Percentiles rank a stretch among this genome's conserved stretches.
Conservation (phyloP, 2,113 vertebrate genomes). For the Caloenas nicobarica region DNA sequence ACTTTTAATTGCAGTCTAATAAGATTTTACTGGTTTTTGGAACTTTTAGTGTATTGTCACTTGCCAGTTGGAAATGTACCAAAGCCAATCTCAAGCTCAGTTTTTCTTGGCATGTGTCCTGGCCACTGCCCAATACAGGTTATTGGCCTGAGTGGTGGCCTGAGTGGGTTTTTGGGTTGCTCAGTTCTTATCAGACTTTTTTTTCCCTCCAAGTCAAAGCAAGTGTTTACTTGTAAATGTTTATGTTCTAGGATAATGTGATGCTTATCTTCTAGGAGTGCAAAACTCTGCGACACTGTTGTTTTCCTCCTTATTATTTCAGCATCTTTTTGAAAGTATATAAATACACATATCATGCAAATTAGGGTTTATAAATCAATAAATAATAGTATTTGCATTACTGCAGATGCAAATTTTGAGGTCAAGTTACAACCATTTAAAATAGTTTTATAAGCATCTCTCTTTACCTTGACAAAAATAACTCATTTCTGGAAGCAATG, state of each 20-base stretch:
- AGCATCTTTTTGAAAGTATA: not conserved
- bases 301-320: slow-evolving; percentile 1
- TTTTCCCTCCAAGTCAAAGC: too few relatives aligned
- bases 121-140: not conserved
- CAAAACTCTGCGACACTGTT: not conserved
- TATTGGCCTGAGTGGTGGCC: not conserved
- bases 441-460: not conserved
- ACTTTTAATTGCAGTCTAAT: not conserved
- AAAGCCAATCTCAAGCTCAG: not conserved
- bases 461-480: not conserved
- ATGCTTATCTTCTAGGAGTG: slow-evolving; percentile 8
- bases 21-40: not conserved
- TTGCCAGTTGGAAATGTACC: not conserved
- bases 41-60: not conserved
- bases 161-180: not conserved
- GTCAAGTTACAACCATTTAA: not conserved
- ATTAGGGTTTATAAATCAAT: slow-evolving; percentile 8
- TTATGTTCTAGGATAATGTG: not conserved
- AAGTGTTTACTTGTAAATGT: slow-evolving; percentile 9
- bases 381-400: not conserved
- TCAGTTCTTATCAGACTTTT: not conserved
- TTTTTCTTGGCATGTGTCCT: not conserved
- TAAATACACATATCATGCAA: slow-evolving; percentile 25
- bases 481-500: not conserved
- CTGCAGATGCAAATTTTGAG: not conserved